Percentiles rank a stretch among this genome's conserved stretches.
These are phyloP conservation scores for Sminthurides bifidus DNA, from an alignment of 1,140 invertebrate genomes.

Conservation along the genomic window DNA sequence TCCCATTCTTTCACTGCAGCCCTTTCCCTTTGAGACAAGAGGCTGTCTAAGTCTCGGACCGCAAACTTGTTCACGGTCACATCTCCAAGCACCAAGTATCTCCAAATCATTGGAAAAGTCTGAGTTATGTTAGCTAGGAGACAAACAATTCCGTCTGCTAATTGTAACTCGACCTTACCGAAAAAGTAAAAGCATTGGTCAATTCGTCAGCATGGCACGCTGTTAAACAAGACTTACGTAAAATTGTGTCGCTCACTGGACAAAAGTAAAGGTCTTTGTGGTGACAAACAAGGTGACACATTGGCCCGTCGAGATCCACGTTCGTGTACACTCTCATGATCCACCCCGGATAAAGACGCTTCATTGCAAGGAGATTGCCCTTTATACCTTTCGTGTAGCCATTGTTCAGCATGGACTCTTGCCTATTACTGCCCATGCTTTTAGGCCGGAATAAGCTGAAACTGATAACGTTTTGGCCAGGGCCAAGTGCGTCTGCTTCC, in stretches of 20 bases:
- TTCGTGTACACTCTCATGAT: slow-evolving; percentile 27
- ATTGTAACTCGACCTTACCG: background rate
- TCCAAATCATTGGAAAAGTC: slow-evolving; percentile 16
- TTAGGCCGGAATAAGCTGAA: background rate
- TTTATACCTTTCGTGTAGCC: slow-evolving; percentile 1
- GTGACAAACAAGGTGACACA: background rate
- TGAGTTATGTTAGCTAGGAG: slow-evolving; percentile 2
- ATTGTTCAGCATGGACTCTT: background rate
- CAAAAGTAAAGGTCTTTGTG: background rate
- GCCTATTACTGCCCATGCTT: too few species aligned
- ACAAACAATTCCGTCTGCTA: background rate
- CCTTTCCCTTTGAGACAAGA: slow-evolving; percentile 19
- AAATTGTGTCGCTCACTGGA: background rate
- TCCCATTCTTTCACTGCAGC: slow-evolving; percentile 33
- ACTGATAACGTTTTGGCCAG: background rate
- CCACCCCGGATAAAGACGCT: slow-evolving; percentile 24
- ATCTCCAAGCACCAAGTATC: slow-evolving; percentile 28
- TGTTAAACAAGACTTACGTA: background rate
- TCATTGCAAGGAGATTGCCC: slow-evolving; percentile 6
- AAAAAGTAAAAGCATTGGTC: background rate
- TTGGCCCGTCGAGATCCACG: background rate
- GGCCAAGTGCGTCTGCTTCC: background rate
- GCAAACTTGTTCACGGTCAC: slow-evolving; percentile 21
- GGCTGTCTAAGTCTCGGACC: slow-evolving; percentile 27
- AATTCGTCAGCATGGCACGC: background rate